These are phyloP conservation scores for Pecten maximus DNA, from an alignment of 2,888 invertebrate species.

Conservation along the genomic window DNA sequence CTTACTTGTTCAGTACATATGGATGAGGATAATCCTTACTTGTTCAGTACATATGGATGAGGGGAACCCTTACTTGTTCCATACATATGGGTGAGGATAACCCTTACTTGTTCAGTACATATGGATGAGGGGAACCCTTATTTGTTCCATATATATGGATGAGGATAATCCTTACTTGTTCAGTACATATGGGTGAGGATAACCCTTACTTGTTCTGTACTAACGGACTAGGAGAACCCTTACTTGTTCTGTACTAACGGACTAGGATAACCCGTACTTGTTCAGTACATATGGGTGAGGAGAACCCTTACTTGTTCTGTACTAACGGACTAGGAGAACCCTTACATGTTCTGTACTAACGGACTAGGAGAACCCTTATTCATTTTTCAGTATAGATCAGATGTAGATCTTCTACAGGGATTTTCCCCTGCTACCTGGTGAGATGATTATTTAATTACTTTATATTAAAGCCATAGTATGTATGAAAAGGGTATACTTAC, in stretches of 20 bases:
- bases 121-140: background rate
- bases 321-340: no score
- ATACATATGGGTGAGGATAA: background rate
- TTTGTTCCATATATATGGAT: background rate
- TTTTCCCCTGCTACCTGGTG: no score
- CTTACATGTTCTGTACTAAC: background rate
- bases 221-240: background rate
- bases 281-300: background rate
- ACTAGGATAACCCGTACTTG: background rate
- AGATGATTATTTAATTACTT: no score
- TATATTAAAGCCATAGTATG: no score
- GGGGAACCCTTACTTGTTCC: background rate
- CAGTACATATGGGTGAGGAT: background rate
- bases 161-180: background rate
- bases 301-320: background rate
- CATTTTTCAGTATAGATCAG: background rate
- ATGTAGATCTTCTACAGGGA: no score
- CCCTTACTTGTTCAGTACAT: background rate
- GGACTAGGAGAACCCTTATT: background rate
- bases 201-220: background rate
- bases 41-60: background rate
- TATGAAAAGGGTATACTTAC: background rate
- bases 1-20: background rate
- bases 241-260: background rate
- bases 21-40: background rate